Base-by-base conservation (phyloP, 2,113 vertebrate species). In the Chaenocephalus aceratus region DNA sequence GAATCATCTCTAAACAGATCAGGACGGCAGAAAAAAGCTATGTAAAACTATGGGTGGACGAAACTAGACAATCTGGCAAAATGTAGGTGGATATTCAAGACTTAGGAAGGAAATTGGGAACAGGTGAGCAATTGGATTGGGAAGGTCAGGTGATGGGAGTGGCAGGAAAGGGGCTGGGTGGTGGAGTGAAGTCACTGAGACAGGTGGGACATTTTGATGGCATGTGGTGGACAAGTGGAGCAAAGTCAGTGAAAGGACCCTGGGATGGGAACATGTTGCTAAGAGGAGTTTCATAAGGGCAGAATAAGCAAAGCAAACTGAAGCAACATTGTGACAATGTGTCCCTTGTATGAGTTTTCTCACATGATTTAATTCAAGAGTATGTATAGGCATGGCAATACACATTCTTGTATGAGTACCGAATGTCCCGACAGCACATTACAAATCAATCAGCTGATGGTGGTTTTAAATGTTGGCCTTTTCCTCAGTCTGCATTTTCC, bases 401-500 rank as follows among this genome's bases (percentile, higher is more conserved):
- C 16, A 63, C 52, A 46, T 10, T n/a, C 44, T 57, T 62, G 51
- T 7, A 2, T 57, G 45, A 65, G 65, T 53, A 45, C 21, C 2
- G 2, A 59, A 30, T 14, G 49, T 44, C 34, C 44, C 34, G 21
- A n/a, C 4, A 5, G 21, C 1, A 1, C 36, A 56, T 67, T 18
- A n/a, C 30, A 4, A 64, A 68, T 45, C n/a, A 10, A 30, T 73
- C 23, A 49, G 10, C 49, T 51, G 57, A 65, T 62, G 9, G 15
- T 30, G 46, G 1, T 16, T 70, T 16, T 10, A 58, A 72, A 16
- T 36, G n/a, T 18, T 68, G 18, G 15, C 7, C 8, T 0, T 56
- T 56, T 79, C 63, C 30, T 72, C 44, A 59, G 46, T 53, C 52
- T 72, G 54, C 74, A 53, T 74, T 48, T 79, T 56, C 60, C 16